These are phyloP conservation scores for Collichthys lucidus DNA, from an alignment of 2,113 vertebrate species.

Conservation along the genomic window DNA sequence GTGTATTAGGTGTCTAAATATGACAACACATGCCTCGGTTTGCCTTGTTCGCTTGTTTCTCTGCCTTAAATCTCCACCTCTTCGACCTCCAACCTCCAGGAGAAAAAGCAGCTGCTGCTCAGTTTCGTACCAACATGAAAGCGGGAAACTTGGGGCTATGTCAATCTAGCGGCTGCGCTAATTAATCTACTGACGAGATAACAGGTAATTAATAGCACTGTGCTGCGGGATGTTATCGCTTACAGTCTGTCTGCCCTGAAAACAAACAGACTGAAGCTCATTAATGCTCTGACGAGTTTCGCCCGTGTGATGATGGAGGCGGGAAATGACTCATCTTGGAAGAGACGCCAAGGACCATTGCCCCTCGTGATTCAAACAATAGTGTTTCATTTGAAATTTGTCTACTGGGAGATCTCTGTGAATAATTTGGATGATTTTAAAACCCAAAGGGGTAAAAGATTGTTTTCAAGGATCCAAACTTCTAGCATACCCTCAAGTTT, in stretches of 20 bases:
- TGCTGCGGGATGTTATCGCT: slow-evolving; percentile 73
- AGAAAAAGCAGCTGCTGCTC: slow-evolving; percentile 44
- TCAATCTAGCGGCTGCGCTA: slow-evolving; percentile 67
- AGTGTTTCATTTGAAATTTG: slow-evolving; percentile 41
- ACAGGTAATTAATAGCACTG: slow-evolving; percentile 79
- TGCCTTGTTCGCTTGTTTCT: slow-evolving; percentile 11
- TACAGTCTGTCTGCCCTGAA: slow-evolving; percentile 52
- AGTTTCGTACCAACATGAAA: too few species aligned
- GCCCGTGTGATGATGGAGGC: slow-evolving; percentile 37
- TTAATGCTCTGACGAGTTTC: slow-evolving; percentile 62
- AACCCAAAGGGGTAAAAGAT: slow-evolving; percentile 7
- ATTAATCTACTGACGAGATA: slow-evolving; percentile 77
- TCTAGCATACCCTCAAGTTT: neutral
- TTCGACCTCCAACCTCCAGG: slow-evolving; percentile 31
- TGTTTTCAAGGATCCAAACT: slow-evolving; percentile 13
- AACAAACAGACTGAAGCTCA: slow-evolving; percentile 53
- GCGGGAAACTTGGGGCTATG: slow-evolving; percentile 62
- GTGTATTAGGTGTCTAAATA: slow-evolving; percentile 20
- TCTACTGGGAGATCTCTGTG: slow-evolving; percentile 25
- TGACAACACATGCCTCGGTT: neutral
- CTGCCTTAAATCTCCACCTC: slow-evolving; percentile 36
- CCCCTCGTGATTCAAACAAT: slow-evolving; percentile 34
- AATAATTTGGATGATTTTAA: slow-evolving; percentile 34
- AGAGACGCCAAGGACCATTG: slow-evolving; percentile 14
- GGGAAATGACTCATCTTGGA: slow-evolving; percentile 40